A percentile compares a stretch with the other conserved stretches of the same genome.
phyloP scores from a whole-genome alignment of 2,113 vertebrate genomes.

The Alethe castanea region DNA sequence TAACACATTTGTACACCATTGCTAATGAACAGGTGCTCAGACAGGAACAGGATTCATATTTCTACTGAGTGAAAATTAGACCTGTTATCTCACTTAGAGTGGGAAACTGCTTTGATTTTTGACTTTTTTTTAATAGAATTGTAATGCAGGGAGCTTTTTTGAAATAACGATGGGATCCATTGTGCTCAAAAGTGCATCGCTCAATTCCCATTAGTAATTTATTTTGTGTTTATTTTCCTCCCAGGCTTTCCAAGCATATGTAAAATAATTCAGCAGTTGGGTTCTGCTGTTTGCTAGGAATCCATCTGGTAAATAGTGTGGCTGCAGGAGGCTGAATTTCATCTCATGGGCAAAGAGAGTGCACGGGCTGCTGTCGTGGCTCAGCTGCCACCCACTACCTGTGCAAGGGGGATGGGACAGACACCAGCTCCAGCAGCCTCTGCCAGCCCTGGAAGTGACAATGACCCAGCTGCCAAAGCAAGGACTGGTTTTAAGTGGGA shows the following conservation, averaged over 20 bases:
- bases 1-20: fast-evolving
- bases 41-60: neutral
- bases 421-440: neutral
- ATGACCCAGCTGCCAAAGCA: neutral
- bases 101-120: neutral
- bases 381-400: neutral
- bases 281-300: neutral
- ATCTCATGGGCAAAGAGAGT: neutral
- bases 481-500: neutral
- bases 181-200: neutral
- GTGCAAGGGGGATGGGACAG: neutral
- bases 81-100: neutral
- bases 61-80: neutral
- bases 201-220: neutral
- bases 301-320: neutral
- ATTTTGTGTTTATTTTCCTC: neutral
- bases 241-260: neutral
- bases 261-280: slow-evolving; percentile 26
- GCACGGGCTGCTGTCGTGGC: neutral
- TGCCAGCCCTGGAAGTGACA: neutral
- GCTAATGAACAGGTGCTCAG: neutral
- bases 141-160: neutral
- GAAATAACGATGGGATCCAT: neutral
- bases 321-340: neutral
- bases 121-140: neutral